Conservation (phyloP, 1,140 invertebrate species). For the Cotesia chilonis region DNA sequence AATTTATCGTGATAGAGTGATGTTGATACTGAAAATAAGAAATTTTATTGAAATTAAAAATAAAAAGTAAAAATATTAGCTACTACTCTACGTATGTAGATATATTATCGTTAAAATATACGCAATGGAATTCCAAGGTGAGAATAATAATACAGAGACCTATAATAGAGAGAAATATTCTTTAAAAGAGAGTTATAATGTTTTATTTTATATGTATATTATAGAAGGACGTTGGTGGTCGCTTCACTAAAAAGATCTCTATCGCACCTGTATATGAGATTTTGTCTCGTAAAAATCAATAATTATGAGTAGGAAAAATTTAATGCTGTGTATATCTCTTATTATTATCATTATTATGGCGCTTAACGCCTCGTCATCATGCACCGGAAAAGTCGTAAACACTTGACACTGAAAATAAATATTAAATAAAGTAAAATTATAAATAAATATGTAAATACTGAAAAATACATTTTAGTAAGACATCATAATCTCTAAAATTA, state of each 20-base stretch:
- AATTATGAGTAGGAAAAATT: conserved; percentile 50
- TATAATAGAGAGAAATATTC: conserved; percentile 2
- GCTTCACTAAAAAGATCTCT: conserved; percentile 53
- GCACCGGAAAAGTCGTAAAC: conserved; percentile 47
- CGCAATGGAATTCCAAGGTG: no score
- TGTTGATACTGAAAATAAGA: no score
- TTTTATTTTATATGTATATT: not conserved
- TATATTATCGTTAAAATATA: no score
- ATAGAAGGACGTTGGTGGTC: conserved; percentile 47
- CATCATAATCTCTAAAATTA: no score
- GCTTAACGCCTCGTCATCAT: conserved; percentile 45
- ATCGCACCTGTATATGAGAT: conserved; percentile 53
- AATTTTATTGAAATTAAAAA: no score
- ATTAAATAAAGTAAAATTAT: no score
- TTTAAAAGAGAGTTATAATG: no score
- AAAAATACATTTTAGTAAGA: no score
- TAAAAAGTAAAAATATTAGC: no score
- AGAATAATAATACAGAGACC: conserved; percentile 2
- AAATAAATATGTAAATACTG: no score
- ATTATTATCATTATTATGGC: conserved; percentile 1
- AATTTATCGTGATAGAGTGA: no score
- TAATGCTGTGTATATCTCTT: not conserved
- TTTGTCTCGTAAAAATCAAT: conserved; percentile 58
- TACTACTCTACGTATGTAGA: no score
- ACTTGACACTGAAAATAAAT: conserved; percentile 40